phyloP scores from a whole-genome alignment of 2,113 vertebrate genomes.

The Lipotes vexillifer region DNA sequence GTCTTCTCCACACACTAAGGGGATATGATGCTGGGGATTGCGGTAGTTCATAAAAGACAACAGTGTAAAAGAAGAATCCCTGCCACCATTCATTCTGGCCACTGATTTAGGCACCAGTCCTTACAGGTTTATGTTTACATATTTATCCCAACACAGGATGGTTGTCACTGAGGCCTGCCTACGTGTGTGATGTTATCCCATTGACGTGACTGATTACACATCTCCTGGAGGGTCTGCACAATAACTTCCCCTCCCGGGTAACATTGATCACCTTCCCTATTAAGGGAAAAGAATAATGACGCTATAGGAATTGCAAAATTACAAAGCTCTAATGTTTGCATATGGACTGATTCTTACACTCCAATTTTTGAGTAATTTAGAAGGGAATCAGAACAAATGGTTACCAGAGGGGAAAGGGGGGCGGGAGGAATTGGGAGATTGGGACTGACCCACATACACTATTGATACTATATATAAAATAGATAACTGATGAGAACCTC shows the following conservation, averaged over 20 bases:
- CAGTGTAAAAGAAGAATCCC: background rate
- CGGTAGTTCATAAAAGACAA: background rate
- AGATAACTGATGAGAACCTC: too few species aligned
- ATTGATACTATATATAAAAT: too few species aligned
- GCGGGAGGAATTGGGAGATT: too few species aligned
- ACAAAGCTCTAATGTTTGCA: background rate
- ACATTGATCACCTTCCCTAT: background rate
- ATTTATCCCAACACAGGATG: background rate
- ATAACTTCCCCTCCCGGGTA: too few species aligned
- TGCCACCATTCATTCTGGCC: background rate
- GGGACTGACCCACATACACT: too few species aligned
- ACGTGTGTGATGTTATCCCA: background rate
- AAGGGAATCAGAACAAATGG: background rate
- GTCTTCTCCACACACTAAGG: background rate
- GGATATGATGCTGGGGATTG: background rate
- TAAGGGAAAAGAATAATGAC: background rate
- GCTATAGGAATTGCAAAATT: background rate
- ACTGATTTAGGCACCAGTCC: fast-evolving
- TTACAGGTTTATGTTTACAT: fast-evolving
- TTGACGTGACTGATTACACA: fast-evolving
- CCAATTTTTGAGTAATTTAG: background rate
- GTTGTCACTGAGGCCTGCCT: background rate
- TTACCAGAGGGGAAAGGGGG: too few species aligned
- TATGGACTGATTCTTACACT: background rate
- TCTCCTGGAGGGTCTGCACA: background rate